These are phyloP conservation scores for Amphipyra berbera DNA, from an alignment of 2,888 invertebrate species.

Conservation along the genomic window DNA sequence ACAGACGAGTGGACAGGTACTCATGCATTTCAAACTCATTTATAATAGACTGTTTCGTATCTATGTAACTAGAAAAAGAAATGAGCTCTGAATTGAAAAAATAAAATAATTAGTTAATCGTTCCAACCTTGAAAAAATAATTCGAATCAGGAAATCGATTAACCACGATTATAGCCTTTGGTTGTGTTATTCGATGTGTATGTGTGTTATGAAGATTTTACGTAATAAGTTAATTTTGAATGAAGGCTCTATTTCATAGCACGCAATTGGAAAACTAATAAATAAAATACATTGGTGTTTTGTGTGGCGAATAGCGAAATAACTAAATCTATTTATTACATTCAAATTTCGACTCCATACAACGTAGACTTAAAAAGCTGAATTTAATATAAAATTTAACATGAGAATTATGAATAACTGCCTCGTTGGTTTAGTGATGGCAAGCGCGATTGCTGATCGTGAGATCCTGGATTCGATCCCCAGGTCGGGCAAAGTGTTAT, in stretches of 20 bases:
- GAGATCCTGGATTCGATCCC: too few species aligned
- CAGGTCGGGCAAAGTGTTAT: too few species aligned
- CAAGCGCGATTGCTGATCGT: too few species aligned
- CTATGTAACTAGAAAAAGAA: neutral
- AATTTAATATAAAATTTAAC: too few species aligned
- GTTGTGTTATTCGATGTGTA: conserved; percentile 11
- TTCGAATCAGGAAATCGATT: conserved; percentile 49
- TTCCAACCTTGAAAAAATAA: conserved; percentile 57
- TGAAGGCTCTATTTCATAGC: conserved; percentile 14
- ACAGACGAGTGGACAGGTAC: conserved; percentile 28
- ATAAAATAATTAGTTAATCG: conserved; percentile 9
- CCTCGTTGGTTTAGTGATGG: too few species aligned
- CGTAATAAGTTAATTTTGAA: conserved; percentile 26
- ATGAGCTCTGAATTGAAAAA: neutral
- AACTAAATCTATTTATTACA: neutral
- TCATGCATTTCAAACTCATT: conserved; percentile 41
- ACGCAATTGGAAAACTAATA: conserved; percentile 34
- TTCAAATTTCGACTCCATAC: neutral
- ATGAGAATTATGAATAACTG: too few species aligned
- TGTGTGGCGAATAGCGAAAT: conserved; percentile 9
- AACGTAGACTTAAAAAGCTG: too few species aligned
- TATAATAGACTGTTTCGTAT: conserved; percentile 11
- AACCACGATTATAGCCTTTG: conserved; percentile 22
- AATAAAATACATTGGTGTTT: conserved; percentile 21
- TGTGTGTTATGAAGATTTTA: conserved; percentile 24